Base-by-base conservation (phyloP, 1,140 invertebrate species). In the Lepidurus couesii region DNA sequence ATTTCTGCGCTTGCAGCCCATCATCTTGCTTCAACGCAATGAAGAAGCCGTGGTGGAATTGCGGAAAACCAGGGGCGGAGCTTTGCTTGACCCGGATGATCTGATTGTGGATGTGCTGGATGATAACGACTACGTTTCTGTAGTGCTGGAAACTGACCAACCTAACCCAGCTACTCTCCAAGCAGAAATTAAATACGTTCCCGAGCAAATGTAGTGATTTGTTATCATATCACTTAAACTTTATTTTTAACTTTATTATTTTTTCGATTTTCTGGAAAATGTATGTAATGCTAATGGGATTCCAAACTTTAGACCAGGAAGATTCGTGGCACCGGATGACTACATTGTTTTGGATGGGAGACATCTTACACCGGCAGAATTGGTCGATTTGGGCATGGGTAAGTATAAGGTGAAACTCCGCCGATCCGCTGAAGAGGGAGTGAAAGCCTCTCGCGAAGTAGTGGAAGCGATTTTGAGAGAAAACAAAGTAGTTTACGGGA, bases 401-500 rank as follows among this genome's bases (percentile, higher is more conserved):
- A 80, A 86, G 75, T 90, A 86, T 81, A 87, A 88, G 83, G 89
- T 91, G 42, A 89, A 87, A 87, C 80, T 91, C 16, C 87, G 89
- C 10, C 82, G 84, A 47, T 89, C 90, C 79, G 84, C 89, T 5
- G 86, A 89, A 81, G 84, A 87, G 47, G 86, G 86, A 47, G 87
- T 91, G 0, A 84, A 83, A 43, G 87, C 86, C 77, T 85, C 89
- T 5, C 83, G 90, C 81, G 83, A 85, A 5, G 80, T 91, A 24
- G 84, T 91, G n/a, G 90, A 91, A 77, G 86, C 87, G 75, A 89
- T 91, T 80, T 82, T 91, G 24, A 84, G 85, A 80, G 89, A 89
- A 81, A 89, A 90, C 79, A 88, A 89, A 87, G 89, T 90, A 79
- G 91, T 91, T 7, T 92, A 92, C 84, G 92, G 91, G 24, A 89